A percentile compares a stretch with the other conserved stretches of the same genome.
These are phyloP conservation scores for Mythimna albipuncta DNA, from an alignment of 2,888 invertebrate genomes.

Conservation along the genomic window DNA sequence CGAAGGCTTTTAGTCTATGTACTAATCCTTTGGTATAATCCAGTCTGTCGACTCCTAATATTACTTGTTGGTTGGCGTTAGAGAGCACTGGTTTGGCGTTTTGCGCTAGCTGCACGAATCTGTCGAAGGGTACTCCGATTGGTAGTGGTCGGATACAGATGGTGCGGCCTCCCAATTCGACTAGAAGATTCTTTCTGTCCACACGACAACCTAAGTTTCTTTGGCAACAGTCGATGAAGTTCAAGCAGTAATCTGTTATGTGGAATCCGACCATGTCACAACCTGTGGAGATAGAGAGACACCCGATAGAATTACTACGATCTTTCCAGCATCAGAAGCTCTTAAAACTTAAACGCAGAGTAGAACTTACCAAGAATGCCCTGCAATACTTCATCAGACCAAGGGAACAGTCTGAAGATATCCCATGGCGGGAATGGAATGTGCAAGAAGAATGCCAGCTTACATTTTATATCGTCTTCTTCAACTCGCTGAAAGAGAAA, in stretches of 20 bases:
- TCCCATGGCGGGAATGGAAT: constrained; percentile 99
- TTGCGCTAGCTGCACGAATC: constrained; percentile 95
- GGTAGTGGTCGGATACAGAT: constrained; percentile 96
- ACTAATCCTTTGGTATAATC: constrained; percentile 98
- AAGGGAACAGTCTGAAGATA: constrained; percentile 96
- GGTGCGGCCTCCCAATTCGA: constrained; percentile 96
- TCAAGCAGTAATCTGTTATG: constrained; percentile 97
- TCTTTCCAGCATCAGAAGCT: not conserved
- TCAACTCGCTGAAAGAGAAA: constrained; percentile 92
- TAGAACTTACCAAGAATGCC: constrained; percentile 94
- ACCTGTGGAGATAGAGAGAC: constrained; percentile 83
- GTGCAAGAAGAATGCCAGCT: constrained; percentile 97
- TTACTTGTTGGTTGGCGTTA: constrained; percentile 93
- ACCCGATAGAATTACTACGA: not conserved
- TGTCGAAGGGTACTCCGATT: constrained; percentile 96
- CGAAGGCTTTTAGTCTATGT: constrained; percentile 95
- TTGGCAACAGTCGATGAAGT: constrained; percentile 98
- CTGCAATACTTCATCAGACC: constrained; percentile 98
- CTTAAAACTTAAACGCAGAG: not conserved
- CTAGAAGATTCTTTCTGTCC: constrained; percentile 96
- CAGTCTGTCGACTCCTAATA: constrained; percentile 96
- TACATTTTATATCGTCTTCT: constrained; percentile 94
- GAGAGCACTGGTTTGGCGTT: constrained; percentile 92
- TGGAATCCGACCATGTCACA: constrained; percentile 98
- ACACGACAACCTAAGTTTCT: constrained; percentile 96